Conservation (phyloP, 2,888 invertebrate genomes). For the Cataglyphis cursor region DNA sequence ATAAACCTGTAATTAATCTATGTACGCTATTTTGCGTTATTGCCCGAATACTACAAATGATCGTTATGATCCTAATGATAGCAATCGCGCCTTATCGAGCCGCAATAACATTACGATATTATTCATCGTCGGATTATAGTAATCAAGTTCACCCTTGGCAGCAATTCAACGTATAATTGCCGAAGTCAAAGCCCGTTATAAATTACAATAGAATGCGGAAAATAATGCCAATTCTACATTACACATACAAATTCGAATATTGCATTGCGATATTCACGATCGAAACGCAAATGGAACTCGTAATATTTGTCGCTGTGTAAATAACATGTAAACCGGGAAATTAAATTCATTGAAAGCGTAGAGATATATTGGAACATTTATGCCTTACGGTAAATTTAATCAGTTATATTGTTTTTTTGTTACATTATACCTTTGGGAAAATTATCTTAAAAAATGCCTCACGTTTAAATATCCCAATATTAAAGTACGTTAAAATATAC, state of each 20-base stretch:
- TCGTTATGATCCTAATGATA: constrained; percentile 30
- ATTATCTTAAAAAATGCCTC: neutral
- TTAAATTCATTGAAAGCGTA: constrained; percentile 32
- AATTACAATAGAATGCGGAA: constrained; percentile 10
- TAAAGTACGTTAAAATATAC: neutral
- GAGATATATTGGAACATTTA: neutral
- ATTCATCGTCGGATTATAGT: neutral
- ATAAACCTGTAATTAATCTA: constrained; percentile 29
- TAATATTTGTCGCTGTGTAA: constrained; percentile 37
- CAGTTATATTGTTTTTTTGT: neutral
- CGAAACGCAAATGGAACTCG: constrained; percentile 29
- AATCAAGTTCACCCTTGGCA: constrained; percentile 26
- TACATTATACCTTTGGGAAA: neutral
- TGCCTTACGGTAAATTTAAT: constrained; percentile 38
- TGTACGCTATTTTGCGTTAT: neutral
- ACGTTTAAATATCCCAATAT: constrained; percentile 12
- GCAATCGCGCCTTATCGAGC: constrained; percentile 19
- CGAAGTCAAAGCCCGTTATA: neutral
- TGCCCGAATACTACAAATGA: neutral
- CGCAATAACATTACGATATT: neutral
- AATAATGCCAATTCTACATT: constrained; percentile 12
- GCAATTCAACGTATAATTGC: constrained; percentile 1
- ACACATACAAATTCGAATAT: neutral
- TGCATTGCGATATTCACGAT: constrained; percentile 6
- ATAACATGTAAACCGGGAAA: constrained; percentile 37